Evolutionary conservation across 2,797 vertebrate genomes (phyloP).

Genomic region (Lindbergichthys nudifrons): DNA sequence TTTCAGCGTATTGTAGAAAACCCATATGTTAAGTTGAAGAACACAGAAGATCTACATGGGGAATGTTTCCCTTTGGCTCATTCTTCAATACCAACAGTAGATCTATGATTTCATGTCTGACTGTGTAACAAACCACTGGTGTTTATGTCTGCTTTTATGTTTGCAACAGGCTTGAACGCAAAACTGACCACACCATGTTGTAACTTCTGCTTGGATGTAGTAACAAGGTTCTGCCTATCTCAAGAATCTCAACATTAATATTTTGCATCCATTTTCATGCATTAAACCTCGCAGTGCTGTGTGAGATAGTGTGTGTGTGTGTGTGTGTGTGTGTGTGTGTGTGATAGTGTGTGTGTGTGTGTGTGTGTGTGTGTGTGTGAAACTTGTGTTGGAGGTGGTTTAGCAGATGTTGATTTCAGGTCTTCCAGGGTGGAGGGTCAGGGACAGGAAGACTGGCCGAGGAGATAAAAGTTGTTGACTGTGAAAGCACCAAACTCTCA

Average conservation of each 20-base stretch:
- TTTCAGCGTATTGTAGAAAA: background rate
- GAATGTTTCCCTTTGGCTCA: background rate
- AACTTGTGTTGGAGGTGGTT: slow-evolving; percentile 17
- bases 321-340: no score
- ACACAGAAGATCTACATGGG: background rate
- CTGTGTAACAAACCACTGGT: background rate
- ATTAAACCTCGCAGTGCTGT: background rate
- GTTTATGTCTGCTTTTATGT: background rate
- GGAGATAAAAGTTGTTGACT: slow-evolving; percentile 62
- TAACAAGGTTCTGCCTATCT: background rate
- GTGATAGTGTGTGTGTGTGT: no score
- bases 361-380: slow-evolving; percentile 2
- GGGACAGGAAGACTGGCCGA: slow-evolving; percentile 63
- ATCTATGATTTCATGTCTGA: background rate
- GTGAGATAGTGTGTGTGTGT: background rate
- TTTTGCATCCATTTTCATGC: background rate
- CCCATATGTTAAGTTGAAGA: background rate
- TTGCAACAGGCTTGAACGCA: background rate
- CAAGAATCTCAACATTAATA: background rate
- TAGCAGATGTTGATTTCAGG: background rate
- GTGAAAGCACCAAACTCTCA: slow-evolving; percentile 22
- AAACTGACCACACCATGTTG: background rate
- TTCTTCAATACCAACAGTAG: background rate
- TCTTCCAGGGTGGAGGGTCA: slow-evolving; percentile 42
- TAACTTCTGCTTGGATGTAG: background rate